phyloP scores from a whole-genome alignment of 2,797 vertebrate genomes.

The Cichlasoma orientale region DNA sequence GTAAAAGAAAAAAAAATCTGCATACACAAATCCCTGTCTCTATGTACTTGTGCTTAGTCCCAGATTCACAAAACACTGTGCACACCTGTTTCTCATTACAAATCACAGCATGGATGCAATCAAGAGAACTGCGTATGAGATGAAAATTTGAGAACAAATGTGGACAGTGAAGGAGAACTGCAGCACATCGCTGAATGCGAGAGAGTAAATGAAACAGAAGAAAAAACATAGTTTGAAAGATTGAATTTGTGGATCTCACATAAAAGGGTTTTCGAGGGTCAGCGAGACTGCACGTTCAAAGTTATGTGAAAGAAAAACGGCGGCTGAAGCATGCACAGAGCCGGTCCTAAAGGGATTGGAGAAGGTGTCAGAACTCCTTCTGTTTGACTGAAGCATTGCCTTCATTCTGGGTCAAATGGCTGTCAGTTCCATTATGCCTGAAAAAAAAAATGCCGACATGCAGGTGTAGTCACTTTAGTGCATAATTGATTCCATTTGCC shows the following conservation, averaged over 20 bases:
- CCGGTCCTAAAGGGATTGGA: background rate
- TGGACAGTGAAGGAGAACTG: conserved; percentile 5
- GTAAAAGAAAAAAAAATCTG: background rate
- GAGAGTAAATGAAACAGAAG: conserved; percentile 21
- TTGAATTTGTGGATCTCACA: conserved; percentile 13
- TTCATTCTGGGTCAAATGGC: conserved; percentile 11
- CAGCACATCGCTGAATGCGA: conserved; percentile 1
- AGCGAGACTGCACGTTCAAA: conserved; percentile 15
- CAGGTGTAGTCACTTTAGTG: background rate
- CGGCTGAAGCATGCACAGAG: conserved; percentile 1
- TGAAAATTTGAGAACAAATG: conserved; percentile 21
- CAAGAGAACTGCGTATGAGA: conserved; percentile 12
- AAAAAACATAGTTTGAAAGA: conserved; percentile 22
- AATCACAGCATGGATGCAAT: conserved; percentile 49
- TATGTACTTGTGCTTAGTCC: conserved; percentile 4
- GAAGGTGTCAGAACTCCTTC: conserved; percentile 6
- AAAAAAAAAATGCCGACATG: conserved; percentile 2
- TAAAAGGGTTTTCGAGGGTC: conserved; percentile 40
- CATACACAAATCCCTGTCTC: background rate
- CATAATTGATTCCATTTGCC: background rate
- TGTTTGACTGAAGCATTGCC: background rate
- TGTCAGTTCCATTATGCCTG: conserved; percentile 9
- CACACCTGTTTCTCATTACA: conserved; percentile 54
- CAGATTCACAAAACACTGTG: conserved; percentile 23
- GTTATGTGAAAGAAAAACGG: conserved; percentile 19